A percentile compares a stretch with the other conserved stretches of the same genome.
phyloP scores from a whole-genome alignment of 2,113 vertebrate genomes.

The Muntiacus reevesi region DNA sequence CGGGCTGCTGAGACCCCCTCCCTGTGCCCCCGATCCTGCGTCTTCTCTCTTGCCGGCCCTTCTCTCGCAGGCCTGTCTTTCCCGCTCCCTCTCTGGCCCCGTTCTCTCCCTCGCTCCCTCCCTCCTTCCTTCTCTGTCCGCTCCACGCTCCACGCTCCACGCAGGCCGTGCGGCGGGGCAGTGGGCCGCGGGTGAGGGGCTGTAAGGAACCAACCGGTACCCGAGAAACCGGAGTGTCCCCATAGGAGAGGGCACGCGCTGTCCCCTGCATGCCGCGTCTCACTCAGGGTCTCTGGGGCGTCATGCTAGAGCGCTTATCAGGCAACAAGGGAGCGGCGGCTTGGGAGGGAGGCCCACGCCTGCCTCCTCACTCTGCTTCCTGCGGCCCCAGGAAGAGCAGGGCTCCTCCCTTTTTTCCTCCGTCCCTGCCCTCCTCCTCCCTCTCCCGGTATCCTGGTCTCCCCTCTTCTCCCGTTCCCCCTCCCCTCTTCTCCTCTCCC shows the following conservation, averaged over 20 bases:
- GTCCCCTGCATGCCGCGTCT: neutral
- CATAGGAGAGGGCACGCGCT: accelerated
- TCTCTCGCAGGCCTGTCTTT: too few relatives aligned
- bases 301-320: neutral
- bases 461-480: too few relatives aligned
- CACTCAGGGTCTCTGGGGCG: neutral
- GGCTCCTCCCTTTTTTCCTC: neutral
- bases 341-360: neutral
- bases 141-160: accelerated
- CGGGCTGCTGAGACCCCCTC: neutral
- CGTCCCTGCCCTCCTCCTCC: too few relatives aligned
- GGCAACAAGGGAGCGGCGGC: neutral
- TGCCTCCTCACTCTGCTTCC: neutral
- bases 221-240: neutral
- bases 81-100: neutral
- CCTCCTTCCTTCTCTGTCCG: too few relatives aligned
- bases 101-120: neutral
- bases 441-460: too few relatives aligned
- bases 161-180: too few relatives aligned
- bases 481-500: too few relatives aligned
- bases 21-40: neutral
- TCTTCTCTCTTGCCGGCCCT: neutral
- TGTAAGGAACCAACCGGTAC: too few relatives aligned
- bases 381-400: constrained; percentile 48
- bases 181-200: accelerated